Base-by-base conservation (phyloP, 2,888 invertebrate species). In the Candidula unifasciata region DNA sequence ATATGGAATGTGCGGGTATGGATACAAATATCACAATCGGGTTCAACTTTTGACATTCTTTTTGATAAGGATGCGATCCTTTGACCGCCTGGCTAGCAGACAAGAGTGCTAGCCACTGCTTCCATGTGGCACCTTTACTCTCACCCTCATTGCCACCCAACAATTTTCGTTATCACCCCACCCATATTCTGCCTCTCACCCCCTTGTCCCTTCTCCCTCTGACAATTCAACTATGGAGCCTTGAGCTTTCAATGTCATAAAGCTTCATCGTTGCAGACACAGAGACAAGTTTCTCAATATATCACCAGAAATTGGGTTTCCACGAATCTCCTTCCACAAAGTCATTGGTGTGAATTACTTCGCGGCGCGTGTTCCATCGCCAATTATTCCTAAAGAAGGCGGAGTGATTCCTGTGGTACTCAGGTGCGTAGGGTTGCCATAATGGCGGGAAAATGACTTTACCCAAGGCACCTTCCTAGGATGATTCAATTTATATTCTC, bases 401-500 rank as follows among this genome's bases (percentile, higher is more conserved):
- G 78, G 60, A 68, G 68, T 52, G 66, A 79, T 79, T 79, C 37
- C 79, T 33, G 79, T 68, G 74, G 79, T 78, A 60, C 77, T 81
- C 80, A 68, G 71, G 79, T 71, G 71, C 80, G 54, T 60, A 54
- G 44, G 74, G 73, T 60, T 35, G 71, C 73, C 73, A 64, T 73
- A 57, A 74, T 73, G 64, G 82, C 64, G 82, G 60, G 79, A 60
- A 82, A 82, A 85, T 71, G 84, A 77, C 85, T 80, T 87, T 86
- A 84, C 82, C 86, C 86, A 64, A 27, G 54, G 60, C 83, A 71
- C 82, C 78, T 84, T 83, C 84, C 78, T 82, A 79, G 66, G 73
- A 80, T 86, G 86, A 87, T 87, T 87, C 80, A 86, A 87, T 87
- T 87, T 87, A 86, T 85, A 86, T 87, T 86, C 86, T 84, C 85